These are phyloP conservation scores for Megalurothrips usitatus DNA, from an alignment of 2,888 invertebrate species.

Conservation along the genomic window DNA sequence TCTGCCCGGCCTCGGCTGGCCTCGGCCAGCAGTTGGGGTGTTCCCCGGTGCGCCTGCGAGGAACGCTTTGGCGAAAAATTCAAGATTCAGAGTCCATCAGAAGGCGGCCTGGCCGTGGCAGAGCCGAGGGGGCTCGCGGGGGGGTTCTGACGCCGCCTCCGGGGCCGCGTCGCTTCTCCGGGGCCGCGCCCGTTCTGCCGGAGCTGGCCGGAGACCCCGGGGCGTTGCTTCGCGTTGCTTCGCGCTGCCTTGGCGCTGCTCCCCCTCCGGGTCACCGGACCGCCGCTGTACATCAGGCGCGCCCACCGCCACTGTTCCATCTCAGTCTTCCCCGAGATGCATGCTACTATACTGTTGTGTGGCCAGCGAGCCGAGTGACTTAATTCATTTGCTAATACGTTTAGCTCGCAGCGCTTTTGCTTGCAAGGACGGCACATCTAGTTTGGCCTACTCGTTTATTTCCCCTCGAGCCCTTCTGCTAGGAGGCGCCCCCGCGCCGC, in stretches of 20 bases:
- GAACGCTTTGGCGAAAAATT: neutral
- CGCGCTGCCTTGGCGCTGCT: neutral
- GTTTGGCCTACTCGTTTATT: conserved; percentile 23
- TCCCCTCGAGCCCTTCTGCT: neutral
- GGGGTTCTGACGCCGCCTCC: neutral
- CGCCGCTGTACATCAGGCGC: neutral
- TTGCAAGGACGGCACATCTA: neutral
- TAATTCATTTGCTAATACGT: conserved; percentile 27
- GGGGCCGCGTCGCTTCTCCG: no score
- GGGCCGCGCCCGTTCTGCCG: neutral
- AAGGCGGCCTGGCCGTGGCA: neutral
- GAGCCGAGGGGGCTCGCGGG: neutral
- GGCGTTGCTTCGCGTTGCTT: neutral
- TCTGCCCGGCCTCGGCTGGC: neutral
- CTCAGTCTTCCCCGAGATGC: conserved; percentile 22
- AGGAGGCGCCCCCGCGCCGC: neutral
- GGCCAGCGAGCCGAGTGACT: conserved; percentile 15
- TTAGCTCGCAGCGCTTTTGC: conserved; percentile 13
- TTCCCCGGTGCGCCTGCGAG: neutral
- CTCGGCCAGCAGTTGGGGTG: neutral
- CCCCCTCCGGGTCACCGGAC: conserved; percentile 25
- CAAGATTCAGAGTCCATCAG: conserved; percentile 24
- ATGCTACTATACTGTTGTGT: conserved; percentile 13
- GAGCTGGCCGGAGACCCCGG: neutral
- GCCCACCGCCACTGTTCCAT: conserved; percentile 2